A percentile compares a stretch with the other conserved stretches of the same genome.
These are phyloP conservation scores for Tethya wilhelma DNA, from an alignment of 37 sponge, comb jelly and placozoan species.

Conservation along the genomic window DNA sequence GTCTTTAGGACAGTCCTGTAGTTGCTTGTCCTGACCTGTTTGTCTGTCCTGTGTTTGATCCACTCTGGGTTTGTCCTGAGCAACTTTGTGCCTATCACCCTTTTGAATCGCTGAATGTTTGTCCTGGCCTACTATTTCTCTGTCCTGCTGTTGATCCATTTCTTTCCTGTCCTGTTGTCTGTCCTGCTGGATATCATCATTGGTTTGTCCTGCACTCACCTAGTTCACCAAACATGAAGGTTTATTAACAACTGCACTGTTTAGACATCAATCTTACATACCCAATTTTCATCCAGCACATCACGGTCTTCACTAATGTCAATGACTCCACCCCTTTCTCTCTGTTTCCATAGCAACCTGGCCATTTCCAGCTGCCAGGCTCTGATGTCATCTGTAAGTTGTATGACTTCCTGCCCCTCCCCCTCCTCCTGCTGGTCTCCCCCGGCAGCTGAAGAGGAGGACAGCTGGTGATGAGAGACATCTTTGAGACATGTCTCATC, in stretches of 20 bases:
- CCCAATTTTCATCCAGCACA: constrained; percentile 68
- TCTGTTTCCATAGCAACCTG: constrained; percentile 47
- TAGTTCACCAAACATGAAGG: neutral
- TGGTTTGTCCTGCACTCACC: neutral
- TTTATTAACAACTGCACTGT: neutral
- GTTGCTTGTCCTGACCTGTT: too few species aligned
- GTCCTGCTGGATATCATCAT: neutral
- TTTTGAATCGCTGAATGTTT: too few species aligned
- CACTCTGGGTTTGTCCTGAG: too few species aligned
- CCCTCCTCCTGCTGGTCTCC: neutral
- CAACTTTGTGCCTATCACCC: too few species aligned
- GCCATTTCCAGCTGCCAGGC: constrained; percentile 72
- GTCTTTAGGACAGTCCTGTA: too few species aligned
- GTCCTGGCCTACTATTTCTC: neutral
- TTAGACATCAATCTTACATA: neutral
- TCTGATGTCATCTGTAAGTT: constrained; percentile 1
- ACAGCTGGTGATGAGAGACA: neutral
- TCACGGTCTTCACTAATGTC: constrained; percentile 21
- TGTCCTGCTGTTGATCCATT: neutral
- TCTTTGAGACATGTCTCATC: neutral
- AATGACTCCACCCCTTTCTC: constrained; percentile 67
- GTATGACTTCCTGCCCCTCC: constrained; percentile 12
- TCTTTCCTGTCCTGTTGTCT: neutral
- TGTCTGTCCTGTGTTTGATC: too few species aligned
- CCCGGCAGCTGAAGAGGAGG: neutral